phyloP scores from a whole-genome alignment of 1,140 invertebrate genomes.

The Micrasema minimum region DNA sequence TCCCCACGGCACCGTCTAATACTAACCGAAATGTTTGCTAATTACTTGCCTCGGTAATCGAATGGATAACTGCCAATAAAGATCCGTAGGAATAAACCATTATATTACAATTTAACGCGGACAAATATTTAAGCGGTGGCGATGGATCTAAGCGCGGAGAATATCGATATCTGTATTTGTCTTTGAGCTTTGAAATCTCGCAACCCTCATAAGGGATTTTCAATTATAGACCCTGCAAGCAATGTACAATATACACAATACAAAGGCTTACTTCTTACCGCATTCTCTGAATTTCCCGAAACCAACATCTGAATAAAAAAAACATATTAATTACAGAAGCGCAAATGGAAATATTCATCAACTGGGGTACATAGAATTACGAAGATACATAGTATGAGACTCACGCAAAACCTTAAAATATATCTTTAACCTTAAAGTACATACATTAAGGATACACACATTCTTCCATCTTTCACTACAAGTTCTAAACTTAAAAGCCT shows the following conservation, averaged over 20 bases:
- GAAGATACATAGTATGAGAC: too few relatives aligned
- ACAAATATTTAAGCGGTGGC: constrained; percentile 8
- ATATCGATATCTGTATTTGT: constrained; percentile 25
- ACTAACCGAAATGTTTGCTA: constrained; percentile 38
- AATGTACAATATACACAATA: neutral
- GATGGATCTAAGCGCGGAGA: neutral
- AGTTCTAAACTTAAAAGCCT: too few relatives aligned
- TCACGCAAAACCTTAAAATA: too few relatives aligned
- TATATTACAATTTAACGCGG: constrained; percentile 16
- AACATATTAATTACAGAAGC: constrained; percentile 12
- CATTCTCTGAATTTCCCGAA: neutral
- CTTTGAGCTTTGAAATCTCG: constrained; percentile 6
- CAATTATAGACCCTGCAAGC: neutral
- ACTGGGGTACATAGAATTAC: too few relatives aligned
- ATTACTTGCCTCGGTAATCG: constrained; percentile 35
- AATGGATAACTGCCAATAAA: constrained; percentile 21
- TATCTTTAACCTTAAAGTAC: too few relatives aligned
- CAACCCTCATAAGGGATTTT: constrained; percentile 3
- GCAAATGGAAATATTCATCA: constrained; percentile 1
- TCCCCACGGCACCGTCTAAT: neutral
- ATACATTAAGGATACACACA: too few relatives aligned
- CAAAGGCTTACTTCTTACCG: constrained; percentile 1
- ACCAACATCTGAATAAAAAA: constrained; percentile 28
- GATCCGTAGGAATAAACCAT: constrained; percentile 21
- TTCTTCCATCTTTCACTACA: too few relatives aligned